phyloP scores from a whole-genome alignment of 2,888 invertebrate genomes.

The Eupithecia tripunctaria region DNA sequence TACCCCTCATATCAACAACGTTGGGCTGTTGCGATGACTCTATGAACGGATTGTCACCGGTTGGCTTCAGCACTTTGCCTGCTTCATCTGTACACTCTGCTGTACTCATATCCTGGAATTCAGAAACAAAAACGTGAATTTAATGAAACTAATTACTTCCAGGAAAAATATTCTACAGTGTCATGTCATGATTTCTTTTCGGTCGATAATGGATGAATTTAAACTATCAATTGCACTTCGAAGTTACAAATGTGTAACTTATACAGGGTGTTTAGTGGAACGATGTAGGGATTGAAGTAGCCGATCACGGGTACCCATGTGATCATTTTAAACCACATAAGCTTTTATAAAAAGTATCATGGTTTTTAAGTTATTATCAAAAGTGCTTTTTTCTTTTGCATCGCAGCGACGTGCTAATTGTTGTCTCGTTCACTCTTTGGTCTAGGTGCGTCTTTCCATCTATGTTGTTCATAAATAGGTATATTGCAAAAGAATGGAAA shows the following conservation, averaged over 20 bases:
- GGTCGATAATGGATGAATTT: neutral
- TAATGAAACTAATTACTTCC: neutral
- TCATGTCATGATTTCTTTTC: neutral
- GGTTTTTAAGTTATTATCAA: no score
- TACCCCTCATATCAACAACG: conserved; percentile 97
- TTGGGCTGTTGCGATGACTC: conserved; percentile 94
- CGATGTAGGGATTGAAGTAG: no score
- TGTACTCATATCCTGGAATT: conserved; percentile 88
- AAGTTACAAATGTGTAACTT: neutral
- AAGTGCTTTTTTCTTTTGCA: no score
- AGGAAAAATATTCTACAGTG: neutral
- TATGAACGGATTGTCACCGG: conserved; percentile 95
- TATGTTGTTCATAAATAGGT: no score
- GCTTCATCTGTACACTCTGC: conserved; percentile 91
- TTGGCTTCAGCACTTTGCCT: conserved; percentile 90
- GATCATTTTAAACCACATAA: no score
- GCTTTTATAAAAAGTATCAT: no score
- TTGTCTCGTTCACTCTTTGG: no score
- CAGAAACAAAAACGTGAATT: neutral
- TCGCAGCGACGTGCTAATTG: no score
- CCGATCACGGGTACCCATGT: no score
- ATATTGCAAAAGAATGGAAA: no score
- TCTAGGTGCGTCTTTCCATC: no score
- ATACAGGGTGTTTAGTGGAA: no score
- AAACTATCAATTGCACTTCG: neutral